Conservation (phyloP, 2,888 invertebrate species). For the Leucoma salicis region DNA sequence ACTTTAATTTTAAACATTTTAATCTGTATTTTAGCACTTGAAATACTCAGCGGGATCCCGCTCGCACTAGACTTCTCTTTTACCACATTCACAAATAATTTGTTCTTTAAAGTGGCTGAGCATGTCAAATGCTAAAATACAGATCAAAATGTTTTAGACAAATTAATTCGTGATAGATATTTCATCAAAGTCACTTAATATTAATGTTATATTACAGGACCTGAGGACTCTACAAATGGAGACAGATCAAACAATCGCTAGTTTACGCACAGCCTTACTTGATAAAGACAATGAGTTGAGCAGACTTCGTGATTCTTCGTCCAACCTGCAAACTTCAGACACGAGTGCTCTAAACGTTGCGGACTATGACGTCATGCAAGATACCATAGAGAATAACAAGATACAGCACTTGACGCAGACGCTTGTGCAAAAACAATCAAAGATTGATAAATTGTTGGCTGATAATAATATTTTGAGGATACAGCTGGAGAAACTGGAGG, state of each 20-base stretch:
- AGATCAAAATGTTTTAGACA: too few relatives aligned
- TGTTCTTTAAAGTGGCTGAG: too few relatives aligned
- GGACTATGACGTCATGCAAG: constrained; percentile 58
- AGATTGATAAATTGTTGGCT: constrained; percentile 90
- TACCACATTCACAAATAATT: too few relatives aligned
- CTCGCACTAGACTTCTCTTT: too few relatives aligned
- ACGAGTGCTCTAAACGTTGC: constrained; percentile 69
- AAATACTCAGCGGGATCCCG: too few relatives aligned
- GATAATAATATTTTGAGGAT: constrained; percentile 93
- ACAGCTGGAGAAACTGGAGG: constrained; percentile 91
- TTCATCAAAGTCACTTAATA: too few relatives aligned
- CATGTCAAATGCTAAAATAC: too few relatives aligned
- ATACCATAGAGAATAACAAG: constrained; percentile 58
- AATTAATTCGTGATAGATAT: too few relatives aligned
- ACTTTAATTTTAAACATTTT: too few relatives aligned
- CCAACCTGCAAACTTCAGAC: constrained; percentile 41
- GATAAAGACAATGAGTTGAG: constrained; percentile 60
- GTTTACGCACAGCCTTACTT: constrained; percentile 48
- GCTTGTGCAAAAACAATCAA: constrained; percentile 92
- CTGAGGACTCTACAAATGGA: constrained; percentile 59
- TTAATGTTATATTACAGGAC: constrained; percentile 58
- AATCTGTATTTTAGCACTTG: too few relatives aligned
- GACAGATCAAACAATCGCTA: constrained; percentile 56
- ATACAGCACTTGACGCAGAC: constrained; percentile 88
- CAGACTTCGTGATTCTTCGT: constrained; percentile 43